phyloP scores from a whole-genome alignment of 2,113 vertebrate species.

The Jaculus jaculus region DNA sequence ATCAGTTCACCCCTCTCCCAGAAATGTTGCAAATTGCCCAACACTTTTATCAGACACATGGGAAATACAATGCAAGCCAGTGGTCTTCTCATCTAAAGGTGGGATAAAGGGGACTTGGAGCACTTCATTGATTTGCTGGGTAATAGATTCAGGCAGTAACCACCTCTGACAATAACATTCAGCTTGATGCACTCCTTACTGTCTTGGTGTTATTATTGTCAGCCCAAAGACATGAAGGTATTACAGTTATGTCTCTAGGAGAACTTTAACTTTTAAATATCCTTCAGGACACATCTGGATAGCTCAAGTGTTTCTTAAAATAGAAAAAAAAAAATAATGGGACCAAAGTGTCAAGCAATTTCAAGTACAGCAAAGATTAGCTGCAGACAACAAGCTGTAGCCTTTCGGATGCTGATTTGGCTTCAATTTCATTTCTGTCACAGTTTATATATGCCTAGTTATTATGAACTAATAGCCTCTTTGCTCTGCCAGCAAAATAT shows the following conservation, averaged over 20 bases:
- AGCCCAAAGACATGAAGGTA: not conserved
- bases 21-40: not conserved
- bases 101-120: not conserved
- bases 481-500: conserved; percentile 31
- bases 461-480: conserved; percentile 58
- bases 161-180: not conserved
- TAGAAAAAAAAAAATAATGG: not conserved
- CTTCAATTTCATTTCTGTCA: conserved; percentile 48
- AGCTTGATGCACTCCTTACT: not conserved
- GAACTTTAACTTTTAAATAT: conserved; percentile 43
- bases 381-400: not conserved
- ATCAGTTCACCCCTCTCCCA: not conserved
- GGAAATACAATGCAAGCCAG: not conserved
- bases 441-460: conserved; percentile 56
- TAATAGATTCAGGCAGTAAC: conserved; percentile 11
- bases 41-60: not conserved
- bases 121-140: conserved; percentile 11
- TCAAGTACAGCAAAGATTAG: not conserved
- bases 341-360: not conserved
- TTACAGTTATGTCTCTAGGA: not conserved
- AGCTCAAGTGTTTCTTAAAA: conserved; percentile 3
- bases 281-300: not conserved
- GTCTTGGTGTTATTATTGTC: not conserved
- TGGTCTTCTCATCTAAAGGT: not conserved
- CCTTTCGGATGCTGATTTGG: conserved; percentile 28